phyloP scores from a whole-genome alignment of 2,888 invertebrate species.

The Leptopilina myrica region DNA sequence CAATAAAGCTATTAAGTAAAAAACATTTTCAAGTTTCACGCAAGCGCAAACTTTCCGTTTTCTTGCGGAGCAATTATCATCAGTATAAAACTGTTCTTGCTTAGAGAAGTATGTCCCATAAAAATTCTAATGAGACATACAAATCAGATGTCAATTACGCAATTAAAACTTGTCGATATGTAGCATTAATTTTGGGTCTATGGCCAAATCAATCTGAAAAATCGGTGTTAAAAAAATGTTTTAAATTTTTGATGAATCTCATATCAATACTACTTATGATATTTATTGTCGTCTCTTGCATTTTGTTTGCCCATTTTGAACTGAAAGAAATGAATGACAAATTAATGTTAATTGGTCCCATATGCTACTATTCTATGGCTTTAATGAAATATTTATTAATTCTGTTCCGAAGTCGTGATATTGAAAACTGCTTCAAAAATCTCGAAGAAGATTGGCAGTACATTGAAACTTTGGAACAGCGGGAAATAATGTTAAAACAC shows the following conservation, averaged over 20 bases:
- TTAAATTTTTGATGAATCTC: neutral
- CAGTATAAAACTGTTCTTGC: neutral
- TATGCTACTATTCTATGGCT: slow-evolving; percentile 64
- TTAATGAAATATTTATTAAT: slow-evolving; percentile 61
- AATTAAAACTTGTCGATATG: neutral
- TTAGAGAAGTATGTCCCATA: neutral
- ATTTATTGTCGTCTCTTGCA: neutral
- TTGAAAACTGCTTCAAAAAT: slow-evolving; percentile 58
- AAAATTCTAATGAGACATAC: neutral
- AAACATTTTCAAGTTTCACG: no score
- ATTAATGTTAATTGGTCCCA: slow-evolving; percentile 55
- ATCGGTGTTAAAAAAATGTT: neutral
- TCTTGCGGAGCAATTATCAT: neutral
- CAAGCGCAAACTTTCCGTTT: neutral
- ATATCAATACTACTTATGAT: neutral
- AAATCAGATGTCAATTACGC: neutral
- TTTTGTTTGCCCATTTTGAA: neutral
- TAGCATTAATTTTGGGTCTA: neutral
- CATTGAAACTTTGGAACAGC: slow-evolving; percentile 48
- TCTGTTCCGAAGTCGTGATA: slow-evolving; percentile 52
- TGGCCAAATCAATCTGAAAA: neutral
- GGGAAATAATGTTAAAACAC: slow-evolving; percentile 59
- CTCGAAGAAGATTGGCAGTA: slow-evolving; percentile 63
- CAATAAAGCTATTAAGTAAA: no score
- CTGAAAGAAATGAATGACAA: neutral